A percentile compares a stretch with the other conserved stretches of the same genome.
These are phyloP conservation scores for Trematomus loennbergii DNA, from an alignment of 2,113 vertebrate genomes.

Conservation along the genomic window DNA sequence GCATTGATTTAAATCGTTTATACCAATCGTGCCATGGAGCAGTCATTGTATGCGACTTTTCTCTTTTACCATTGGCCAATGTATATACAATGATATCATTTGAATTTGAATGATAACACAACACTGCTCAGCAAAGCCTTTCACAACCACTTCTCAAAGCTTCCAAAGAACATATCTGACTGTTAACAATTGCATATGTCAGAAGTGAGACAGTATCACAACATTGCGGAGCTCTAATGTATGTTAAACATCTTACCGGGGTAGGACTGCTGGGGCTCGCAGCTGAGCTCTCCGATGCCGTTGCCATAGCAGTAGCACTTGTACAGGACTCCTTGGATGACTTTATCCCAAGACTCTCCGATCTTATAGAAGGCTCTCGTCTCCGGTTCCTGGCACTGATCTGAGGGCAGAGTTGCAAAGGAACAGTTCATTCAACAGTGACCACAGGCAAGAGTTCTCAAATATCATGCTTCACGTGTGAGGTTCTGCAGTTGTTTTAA, in stretches of 20 bases:
- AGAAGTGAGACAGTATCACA: not conserved
- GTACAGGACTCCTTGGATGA: conserved; percentile 90
- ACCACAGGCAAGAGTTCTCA: not conserved
- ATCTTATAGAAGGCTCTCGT: conserved; percentile 93
- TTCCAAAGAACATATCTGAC: not conserved
- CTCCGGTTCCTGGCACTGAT: conserved; percentile 98
- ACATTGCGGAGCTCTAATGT: no score
- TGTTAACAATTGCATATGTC: not conserved
- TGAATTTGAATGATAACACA: no score
- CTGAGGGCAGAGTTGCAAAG: conserved; percentile 73
- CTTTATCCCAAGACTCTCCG: conserved; percentile 94
- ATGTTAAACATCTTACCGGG: conserved; percentile 80
- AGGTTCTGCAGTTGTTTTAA: not conserved
- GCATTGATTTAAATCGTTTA: no score
- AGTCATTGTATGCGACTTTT: not conserved
- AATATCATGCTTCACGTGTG: not conserved
- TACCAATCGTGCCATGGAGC: no score
- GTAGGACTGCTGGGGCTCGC: conserved; percentile 91
- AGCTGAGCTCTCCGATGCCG: conserved; percentile 94
- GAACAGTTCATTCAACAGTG: not conserved
- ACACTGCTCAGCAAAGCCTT: not conserved
- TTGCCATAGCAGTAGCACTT: conserved; percentile 96
- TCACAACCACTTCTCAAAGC: not conserved
- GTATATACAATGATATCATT: no score
- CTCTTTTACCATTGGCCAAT: not conserved